Evolutionary conservation across 1,140 invertebrate genomes (phyloP), one percentile per base, ranked within the genome.

Genomic region (Halotydeus destructor): DNA sequence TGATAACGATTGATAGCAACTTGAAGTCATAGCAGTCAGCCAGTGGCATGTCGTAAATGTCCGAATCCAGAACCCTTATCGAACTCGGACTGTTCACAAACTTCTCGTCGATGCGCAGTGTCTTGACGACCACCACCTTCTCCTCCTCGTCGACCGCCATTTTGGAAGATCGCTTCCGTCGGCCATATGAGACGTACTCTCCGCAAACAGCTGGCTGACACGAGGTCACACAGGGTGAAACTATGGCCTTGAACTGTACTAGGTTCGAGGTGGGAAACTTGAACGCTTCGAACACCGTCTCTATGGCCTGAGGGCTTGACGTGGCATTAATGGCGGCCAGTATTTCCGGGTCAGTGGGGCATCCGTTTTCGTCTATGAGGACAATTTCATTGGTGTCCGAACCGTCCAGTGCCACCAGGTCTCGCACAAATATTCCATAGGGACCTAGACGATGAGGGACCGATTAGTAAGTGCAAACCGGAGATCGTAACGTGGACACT

Each of bases 261-360:
- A 88, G 74, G 57, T 88, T 83, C 0, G 82, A 86, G 11, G 81
- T 83, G 0, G 84, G 84, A 66, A 91, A 91, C 49, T 89, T 88
- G 70, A 91, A 91, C 8, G 84, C 52, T 19, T 47, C 46, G 18
- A 44, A 2, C 81, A 81, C 52, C 22, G 48, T 45, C 12, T 48
- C 32, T 16, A 48, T n/a, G n/a, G n/a, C n/a, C n/a, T n/a, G n/a
- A n/a, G n/a, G n/a, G n/a, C n/a, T n/a, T n/a, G n/a, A n/a, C 1
- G 72, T 75, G 61, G 85, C 81, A 59, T 78, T 77, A 12, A 57
- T 48, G 2, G 63, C 53, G n/a, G 61, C 62, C 61, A 66, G 61
- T 39, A 66, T 66, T 27, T 55, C 54, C 14, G 58, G 52, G 56
- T 88, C 83, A 3, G 82, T 86, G 1, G 83, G 83, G 57, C 84